phyloP scores from a whole-genome alignment of 2,888 invertebrate species.

The Shargacucullia verbasci region DNA sequence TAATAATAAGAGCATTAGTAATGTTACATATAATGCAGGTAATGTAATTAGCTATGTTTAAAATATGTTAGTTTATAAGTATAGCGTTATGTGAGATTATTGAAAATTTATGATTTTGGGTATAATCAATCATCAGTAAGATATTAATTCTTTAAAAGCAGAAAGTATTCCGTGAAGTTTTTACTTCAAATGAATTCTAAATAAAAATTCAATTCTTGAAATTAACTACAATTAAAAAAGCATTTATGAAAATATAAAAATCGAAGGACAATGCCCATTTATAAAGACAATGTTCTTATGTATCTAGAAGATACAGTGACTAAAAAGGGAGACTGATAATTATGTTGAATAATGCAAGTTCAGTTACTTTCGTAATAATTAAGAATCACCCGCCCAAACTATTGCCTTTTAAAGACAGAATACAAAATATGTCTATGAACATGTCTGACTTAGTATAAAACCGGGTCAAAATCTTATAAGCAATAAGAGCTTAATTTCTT shows the following conservation, averaged over 20 bases:
- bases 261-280: slow-evolving; percentile 43
- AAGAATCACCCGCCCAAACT: too few relatives aligned
- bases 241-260: slow-evolving; percentile 13
- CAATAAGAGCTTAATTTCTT: too few relatives aligned
- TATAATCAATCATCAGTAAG: slow-evolving; percentile 4
- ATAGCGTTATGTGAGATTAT: slow-evolving; percentile 58
- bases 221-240: background rate
- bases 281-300: slow-evolving; percentile 19
- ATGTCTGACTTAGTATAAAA: too few relatives aligned
- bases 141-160: too few relatives aligned
- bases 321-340: background rate
- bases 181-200: too few relatives aligned
- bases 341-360: too few relatives aligned
- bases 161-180: too few relatives aligned
- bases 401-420: too few relatives aligned
- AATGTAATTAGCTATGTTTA: slow-evolving; percentile 40
- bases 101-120: slow-evolving; percentile 48
- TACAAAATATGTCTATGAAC: too few relatives aligned
- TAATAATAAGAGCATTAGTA: slow-evolving; percentile 38
- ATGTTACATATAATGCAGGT: slow-evolving; percentile 37
- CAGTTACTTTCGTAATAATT: too few relatives aligned
- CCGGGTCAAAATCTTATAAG: too few relatives aligned
- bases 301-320: background rate
- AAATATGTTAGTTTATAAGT: slow-evolving; percentile 32
- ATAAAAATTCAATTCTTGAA: too few relatives aligned